Evolutionary conservation across 2,113 vertebrate species (phyloP), one percentile per base, ranked within the genome.

Genomic region (Ctenomys sociabilis): DNA sequence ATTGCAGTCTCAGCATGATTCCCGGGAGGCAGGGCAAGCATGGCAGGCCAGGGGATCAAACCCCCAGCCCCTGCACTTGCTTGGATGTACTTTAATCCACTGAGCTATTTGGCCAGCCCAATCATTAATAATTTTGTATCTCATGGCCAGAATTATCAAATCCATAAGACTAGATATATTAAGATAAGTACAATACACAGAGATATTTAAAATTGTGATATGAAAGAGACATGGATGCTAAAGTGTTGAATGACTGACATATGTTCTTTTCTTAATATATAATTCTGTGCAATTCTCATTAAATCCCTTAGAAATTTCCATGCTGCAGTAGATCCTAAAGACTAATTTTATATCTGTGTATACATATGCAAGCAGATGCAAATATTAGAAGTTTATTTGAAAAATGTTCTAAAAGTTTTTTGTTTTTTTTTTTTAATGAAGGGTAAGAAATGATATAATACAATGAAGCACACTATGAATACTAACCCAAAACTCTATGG

Each of bases 281-380:
- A 61, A 54, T 85, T 63, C 75, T 89, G 52, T 26, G 3, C 3
- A 86, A 52, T 49, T 66, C 4, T 30, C 68, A 54, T n/a, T 8
- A 91, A 92, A 91, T 72, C 49, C 26, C 24, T 91, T 86, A 93
- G 17, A 93, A 22, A 64, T 89, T 77, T 85, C 64, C 14, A 17
- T 57, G 13, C 21, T 40, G 3, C 2, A 26, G 5, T 7, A 7
- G 3, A 82, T 73, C 14, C 6, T 80, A 88, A 88, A 95, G 17
- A 22, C 21, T 61, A n/a, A 75, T 85, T 85, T 83, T 94, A 75
- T 24, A 6, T 81, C 82, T 77, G 16, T 37, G 57, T 59, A 59
- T 59, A 19, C 17, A 59, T 59, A 59, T 59, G 57, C 57, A 59
- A 21, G 17, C 21, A 19, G 4, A 59, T 59, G 21, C 57, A 21